Conservation (phyloP, 1,140 invertebrate species). For the Ceratina calcarata region DNA sequence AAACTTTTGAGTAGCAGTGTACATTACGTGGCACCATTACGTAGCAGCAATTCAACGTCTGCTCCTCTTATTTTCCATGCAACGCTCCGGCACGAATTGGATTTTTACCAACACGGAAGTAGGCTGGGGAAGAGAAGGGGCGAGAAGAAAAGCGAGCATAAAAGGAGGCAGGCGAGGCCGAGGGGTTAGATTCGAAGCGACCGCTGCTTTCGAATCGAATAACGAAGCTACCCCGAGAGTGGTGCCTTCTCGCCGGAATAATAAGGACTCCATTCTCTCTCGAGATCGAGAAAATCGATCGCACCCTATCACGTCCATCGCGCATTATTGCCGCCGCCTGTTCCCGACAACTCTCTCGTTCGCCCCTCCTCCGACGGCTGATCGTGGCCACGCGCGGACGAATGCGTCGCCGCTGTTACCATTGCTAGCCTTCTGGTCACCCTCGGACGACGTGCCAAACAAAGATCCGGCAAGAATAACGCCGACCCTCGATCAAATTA, state of each 20-base stretch:
- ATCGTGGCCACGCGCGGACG: conserved; percentile 39
- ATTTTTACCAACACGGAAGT: conserved; percentile 52
- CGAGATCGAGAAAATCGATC: conserved; percentile 65
- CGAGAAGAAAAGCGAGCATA: background rate
- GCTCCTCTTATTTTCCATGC: conserved; percentile 50
- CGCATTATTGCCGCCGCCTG: conserved; percentile 62
- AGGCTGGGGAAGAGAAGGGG: conserved; percentile 37
- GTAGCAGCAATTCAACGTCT: conserved; percentile 13
- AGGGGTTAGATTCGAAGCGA: conserved; percentile 35
- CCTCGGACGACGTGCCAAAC: background rate
- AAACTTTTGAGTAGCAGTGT: background rate
- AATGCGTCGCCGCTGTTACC: conserved; percentile 4
- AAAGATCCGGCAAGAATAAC: conserved; percentile 24
- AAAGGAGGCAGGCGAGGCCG: conserved; percentile 8
- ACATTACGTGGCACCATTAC: conserved; percentile 36
- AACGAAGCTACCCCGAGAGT: conserved; percentile 48
- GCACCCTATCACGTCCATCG: conserved; percentile 58
- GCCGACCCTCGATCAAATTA: conserved; percentile 17
- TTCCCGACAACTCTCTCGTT: conserved; percentile 52
- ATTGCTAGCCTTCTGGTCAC: conserved; percentile 6
- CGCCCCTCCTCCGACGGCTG: conserved; percentile 15
- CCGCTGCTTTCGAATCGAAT: conserved; percentile 51
- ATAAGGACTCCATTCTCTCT: conserved; percentile 52
- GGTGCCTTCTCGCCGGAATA: conserved; percentile 51
- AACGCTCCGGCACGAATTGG: conserved; percentile 47